Evolutionary conservation across 2,797 vertebrate genomes (phyloP).

Genomic region (Melanotaenia maccullochi): DNA sequence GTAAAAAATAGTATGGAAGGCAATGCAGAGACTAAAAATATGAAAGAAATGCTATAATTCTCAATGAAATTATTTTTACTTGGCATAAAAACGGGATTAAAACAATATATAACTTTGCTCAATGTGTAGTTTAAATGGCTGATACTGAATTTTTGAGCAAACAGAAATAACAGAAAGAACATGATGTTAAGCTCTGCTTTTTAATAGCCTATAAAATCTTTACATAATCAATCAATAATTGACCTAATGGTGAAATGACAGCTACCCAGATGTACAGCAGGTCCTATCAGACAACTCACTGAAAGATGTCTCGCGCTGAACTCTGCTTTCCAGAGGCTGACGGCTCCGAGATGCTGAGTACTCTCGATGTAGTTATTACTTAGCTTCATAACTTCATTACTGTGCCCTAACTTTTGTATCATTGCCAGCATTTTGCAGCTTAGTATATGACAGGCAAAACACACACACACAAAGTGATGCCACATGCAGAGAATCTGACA

Average conservation of each 20-base stretch:
- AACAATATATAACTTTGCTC: background rate
- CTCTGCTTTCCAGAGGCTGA: slow-evolving; percentile 25
- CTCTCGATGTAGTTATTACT: slow-evolving; percentile 13
- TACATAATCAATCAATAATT: slow-evolving; percentile 4
- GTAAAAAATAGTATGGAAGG: background rate
- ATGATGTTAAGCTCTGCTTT: background rate
- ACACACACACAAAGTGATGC: slow-evolving; percentile 7
- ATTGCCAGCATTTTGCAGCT: slow-evolving; percentile 13
- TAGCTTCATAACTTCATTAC: slow-evolving; percentile 22
- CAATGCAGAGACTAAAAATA: slow-evolving; percentile 4
- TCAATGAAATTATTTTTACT: background rate
- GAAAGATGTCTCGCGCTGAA: slow-evolving; percentile 42
- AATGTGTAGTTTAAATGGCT: slow-evolving; percentile 2
- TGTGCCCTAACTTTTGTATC: slow-evolving; percentile 9
- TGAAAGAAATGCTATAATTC: background rate
- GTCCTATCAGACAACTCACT: slow-evolving; percentile 17
- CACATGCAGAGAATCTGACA: slow-evolving; percentile 27
- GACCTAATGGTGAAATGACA: background rate
- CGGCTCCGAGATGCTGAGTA: slow-evolving; percentile 31
- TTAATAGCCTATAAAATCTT: background rate
- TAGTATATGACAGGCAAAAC: background rate
- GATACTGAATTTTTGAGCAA: slow-evolving; percentile 2
- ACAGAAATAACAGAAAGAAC: slow-evolving; percentile 14
- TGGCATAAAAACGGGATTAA: background rate
- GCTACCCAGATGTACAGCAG: slow-evolving; percentile 19